phyloP scores from a whole-genome alignment of 2,888 invertebrate genomes.

The Cerastis leucographa region DNA sequence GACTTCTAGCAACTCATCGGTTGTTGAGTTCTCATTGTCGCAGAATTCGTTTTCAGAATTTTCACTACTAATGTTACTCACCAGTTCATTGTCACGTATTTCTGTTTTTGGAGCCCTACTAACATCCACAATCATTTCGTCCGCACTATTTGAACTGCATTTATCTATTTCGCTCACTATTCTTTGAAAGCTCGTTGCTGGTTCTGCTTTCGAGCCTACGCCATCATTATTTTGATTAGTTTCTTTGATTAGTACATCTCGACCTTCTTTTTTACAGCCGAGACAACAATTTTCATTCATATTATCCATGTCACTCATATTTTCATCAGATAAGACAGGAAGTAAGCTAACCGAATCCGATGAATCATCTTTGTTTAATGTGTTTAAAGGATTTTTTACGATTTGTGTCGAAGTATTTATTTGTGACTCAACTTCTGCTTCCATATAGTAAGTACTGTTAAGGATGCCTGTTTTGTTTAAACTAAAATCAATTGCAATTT shows the following conservation, averaged over 20 bases:
- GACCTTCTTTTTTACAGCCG: constrained; percentile 9
- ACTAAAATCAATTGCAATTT: constrained; percentile 83
- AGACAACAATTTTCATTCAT: constrained; percentile 8
- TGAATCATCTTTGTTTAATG: constrained; percentile 26
- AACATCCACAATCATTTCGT: constrained; percentile 20
- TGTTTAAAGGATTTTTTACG: constrained; percentile 23
- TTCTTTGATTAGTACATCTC: constrained; percentile 4
- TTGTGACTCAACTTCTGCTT: constrained; percentile 33
- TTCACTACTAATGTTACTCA: constrained; percentile 10
- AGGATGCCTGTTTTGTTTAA: constrained; percentile 71
- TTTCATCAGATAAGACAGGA: constrained; percentile 27
- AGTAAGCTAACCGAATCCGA: constrained; percentile 36
- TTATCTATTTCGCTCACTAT: not conserved
- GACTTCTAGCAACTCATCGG: constrained; percentile 22
- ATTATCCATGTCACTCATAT: constrained; percentile 8
- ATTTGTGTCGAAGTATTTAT: constrained; percentile 14
- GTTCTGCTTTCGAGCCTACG: constrained; percentile 1
- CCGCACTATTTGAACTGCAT: constrained; percentile 4
- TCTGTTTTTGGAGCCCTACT: constrained; percentile 16
- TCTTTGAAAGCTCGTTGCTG: constrained; percentile 19
- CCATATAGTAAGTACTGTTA: constrained; percentile 43
- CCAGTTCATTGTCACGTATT: constrained; percentile 8
- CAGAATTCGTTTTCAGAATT: constrained; percentile 14
- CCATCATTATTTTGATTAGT: constrained; percentile 10
- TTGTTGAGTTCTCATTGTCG: constrained; percentile 1